Conservation (phyloP, 1,140 invertebrate genomes). For the Drosophila miranda region DNA sequence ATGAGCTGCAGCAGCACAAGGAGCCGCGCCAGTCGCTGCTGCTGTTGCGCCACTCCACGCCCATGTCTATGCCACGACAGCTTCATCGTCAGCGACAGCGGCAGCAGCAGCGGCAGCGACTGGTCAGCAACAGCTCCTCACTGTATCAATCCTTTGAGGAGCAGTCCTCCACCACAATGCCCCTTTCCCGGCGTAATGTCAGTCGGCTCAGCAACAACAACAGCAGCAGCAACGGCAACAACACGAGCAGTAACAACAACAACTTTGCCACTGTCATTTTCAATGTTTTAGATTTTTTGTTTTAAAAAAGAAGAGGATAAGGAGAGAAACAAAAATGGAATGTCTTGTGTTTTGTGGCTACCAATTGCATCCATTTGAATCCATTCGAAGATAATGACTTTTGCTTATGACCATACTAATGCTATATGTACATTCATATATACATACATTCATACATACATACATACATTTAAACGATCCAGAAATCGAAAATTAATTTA, state of each 20-base stretch:
- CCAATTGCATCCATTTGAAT: slow-evolving; percentile 24
- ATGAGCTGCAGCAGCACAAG: slow-evolving; percentile 61
- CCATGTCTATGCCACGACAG: slow-evolving; percentile 41
- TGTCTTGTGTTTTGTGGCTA: slow-evolving; percentile 55
- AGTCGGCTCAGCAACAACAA: slow-evolving; percentile 18
- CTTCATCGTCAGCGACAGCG: slow-evolving; percentile 16
- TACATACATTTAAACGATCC: slow-evolving; percentile 19
- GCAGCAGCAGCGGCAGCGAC: slow-evolving; percentile 15
- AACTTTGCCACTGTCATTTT: slow-evolving; percentile 77
- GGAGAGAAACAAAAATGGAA: slow-evolving; percentile 25
- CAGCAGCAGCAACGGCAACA: slow-evolving; percentile 34
- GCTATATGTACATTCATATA: slow-evolving; percentile 14
- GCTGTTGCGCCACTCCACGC: slow-evolving; percentile 62
- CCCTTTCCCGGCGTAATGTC: slow-evolving; percentile 5
- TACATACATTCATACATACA: slow-evolving; percentile 12
- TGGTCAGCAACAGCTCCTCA: slow-evolving; percentile 42
- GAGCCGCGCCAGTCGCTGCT: slow-evolving; percentile 38
- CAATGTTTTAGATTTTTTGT: slow-evolving; percentile 80
- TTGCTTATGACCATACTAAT: slow-evolving; percentile 43
- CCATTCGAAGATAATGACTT: slow-evolving; percentile 11
- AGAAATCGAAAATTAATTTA: not conserved
- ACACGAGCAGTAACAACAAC: slow-evolving; percentile 51
- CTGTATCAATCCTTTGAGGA: slow-evolving; percentile 62
- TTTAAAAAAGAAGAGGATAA: slow-evolving; percentile 40
- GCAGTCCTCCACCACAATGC: not conserved